These are phyloP conservation scores for Platorchestia sp. DNA, from an alignment of 1,140 invertebrate species.

Conservation along the genomic window DNA sequence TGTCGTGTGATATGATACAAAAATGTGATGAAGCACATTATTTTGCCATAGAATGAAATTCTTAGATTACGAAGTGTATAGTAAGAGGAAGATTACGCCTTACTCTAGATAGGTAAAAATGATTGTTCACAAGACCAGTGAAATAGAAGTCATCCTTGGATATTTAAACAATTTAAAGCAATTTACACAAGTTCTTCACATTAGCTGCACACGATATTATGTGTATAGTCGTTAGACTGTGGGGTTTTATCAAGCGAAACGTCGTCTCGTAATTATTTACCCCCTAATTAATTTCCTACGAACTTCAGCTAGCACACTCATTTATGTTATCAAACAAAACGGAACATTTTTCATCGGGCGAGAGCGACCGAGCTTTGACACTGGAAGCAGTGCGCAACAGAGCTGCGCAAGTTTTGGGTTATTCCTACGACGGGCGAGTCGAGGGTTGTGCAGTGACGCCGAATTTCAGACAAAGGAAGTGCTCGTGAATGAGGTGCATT, in stretches of 20 bases:
- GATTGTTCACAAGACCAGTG: not conserved
- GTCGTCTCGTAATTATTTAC: not conserved
- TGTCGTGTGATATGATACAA: not conserved
- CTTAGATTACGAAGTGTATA: not conserved
- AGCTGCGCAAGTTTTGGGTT: not conserved
- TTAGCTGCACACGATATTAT: not conserved
- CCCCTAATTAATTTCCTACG: too few species aligned
- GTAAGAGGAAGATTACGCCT: not conserved
- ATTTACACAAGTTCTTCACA: not conserved
- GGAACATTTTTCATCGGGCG: not conserved
- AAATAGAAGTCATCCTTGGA: not conserved
- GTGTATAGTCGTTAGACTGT: not conserved
- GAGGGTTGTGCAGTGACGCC: not conserved
- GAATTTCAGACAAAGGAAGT: not conserved
- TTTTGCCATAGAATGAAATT: not conserved
- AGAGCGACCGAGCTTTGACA: not conserved
- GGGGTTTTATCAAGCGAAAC: too few species aligned
- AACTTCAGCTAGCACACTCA: too few species aligned
- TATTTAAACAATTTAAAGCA: too few species aligned
- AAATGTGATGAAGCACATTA: not conserved
- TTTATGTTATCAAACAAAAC: not conserved
- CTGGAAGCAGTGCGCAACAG: not conserved
- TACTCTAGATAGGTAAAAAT: not conserved
- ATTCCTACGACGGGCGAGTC: not conserved
- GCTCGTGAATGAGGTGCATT: not conserved